phyloP scores from a whole-genome alignment of 1,140 invertebrate species.

The Dendrolimus kikuchii region DNA sequence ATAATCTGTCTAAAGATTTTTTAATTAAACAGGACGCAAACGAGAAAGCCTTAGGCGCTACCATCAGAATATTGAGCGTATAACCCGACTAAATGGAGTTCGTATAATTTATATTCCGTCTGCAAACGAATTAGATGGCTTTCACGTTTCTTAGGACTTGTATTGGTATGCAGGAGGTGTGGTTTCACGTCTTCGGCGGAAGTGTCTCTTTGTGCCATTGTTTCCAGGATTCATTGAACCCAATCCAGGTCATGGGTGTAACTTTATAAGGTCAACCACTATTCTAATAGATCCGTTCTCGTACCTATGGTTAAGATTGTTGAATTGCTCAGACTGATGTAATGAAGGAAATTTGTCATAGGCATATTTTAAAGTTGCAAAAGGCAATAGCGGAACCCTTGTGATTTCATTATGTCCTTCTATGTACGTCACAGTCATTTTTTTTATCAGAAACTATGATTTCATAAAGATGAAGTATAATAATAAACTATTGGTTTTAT shows the following conservation, averaged over 20 bases:
- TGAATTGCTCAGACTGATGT: too few species aligned
- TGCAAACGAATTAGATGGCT: slow-evolving; percentile 5
- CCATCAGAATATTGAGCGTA: slow-evolving; percentile 38
- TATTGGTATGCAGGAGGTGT: slow-evolving; percentile 43
- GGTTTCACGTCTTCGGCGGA: slow-evolving; percentile 40
- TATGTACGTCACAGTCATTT: too few species aligned
- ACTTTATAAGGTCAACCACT: slow-evolving; percentile 6
- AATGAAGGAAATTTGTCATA: too few species aligned
- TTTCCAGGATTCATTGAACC: slow-evolving; percentile 59
- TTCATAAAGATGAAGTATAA: too few species aligned
- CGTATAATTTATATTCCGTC: background rate
- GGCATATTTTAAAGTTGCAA: too few species aligned
- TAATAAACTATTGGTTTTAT: too few species aligned
- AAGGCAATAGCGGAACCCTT: too few species aligned
- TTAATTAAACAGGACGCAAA: background rate
- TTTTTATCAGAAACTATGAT: too few species aligned
- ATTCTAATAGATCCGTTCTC: background rate
- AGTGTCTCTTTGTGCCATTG: slow-evolving; percentile 29
- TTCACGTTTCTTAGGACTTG: slow-evolving; percentile 22
- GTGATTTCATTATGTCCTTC: too few species aligned
- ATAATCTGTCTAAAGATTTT: too few species aligned
- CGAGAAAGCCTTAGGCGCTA: slow-evolving; percentile 36
- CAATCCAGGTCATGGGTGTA: slow-evolving; percentile 25
- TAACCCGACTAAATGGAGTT: slow-evolving; percentile 27
- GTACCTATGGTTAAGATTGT: too few species aligned